Evolutionary conservation across 2,888 invertebrate species (phyloP), one percentile per base, ranked within the genome.

Genomic region (Tetranychus truncatus): DNA sequence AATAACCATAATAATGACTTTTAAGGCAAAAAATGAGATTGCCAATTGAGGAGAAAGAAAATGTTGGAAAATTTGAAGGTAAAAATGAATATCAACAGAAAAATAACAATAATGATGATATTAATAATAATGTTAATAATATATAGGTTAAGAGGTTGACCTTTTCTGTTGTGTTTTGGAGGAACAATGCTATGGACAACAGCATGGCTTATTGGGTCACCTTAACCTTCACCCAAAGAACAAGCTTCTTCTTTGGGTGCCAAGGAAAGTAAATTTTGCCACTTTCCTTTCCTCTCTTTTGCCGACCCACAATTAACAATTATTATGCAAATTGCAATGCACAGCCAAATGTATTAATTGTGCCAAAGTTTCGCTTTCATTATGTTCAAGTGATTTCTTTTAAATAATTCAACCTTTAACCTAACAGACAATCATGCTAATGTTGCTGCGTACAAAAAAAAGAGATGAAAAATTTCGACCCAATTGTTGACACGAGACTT

Each of bases 71-170:
- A 15, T 15, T 15, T 15, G 15, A 15, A 15, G 55, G 9, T 55
- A 9, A 55, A 55, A 55, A 55, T 9, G 55, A 55, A 55, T 15
- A 55, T 34, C 34, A 34, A 34, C 34, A 55, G 9, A 55, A 15
- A 55, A 55, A 55, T 55, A 15, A 55, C 15, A 55, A 55, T 55
- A 55, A 55, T 55, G 15, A 55, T 55, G 11, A 55, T 55, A 9
- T 15, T 55, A 9, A 55, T 55, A 9, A 55, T 55, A 55, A 55
- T 15, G 15, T 15, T 55, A 55, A 55, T 15, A 55, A 9, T 15
- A 55, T 55, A 55, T 55, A 55, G 55, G 55, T 55, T 55, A 55
- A 55, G 55, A 55, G 55, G 55, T 55, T 55, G 55, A 55, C 55
- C 55, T 55, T 55, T 3, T 15, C 15, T 55, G 55, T 9, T 9